Percentiles rank a stretch among this genome's conserved stretches.
These are phyloP conservation scores for Xestia sexstrigata DNA, from an alignment of 2,888 invertebrate genomes.

Conservation along the genomic window DNA sequence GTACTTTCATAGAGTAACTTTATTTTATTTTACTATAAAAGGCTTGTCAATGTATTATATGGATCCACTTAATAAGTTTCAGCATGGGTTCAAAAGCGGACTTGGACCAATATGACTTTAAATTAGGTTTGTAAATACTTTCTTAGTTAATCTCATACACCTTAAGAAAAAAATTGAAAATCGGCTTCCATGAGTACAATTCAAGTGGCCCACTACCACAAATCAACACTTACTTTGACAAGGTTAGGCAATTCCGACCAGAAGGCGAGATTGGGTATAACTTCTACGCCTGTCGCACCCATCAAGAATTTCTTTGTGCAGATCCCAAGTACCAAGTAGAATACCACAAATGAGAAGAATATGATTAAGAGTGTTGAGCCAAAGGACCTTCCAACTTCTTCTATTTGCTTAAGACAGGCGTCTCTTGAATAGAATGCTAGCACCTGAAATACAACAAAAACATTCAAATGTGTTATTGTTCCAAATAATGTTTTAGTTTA, in stretches of 20 bases:
- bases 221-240: constrained; percentile 90
- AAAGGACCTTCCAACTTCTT: constrained; percentile 87
- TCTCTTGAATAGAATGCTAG: constrained; percentile 88
- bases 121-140: neutral
- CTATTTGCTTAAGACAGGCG: constrained; percentile 85
- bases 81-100: neutral
- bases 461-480: neutral
- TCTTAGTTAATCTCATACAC: neutral
- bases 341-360: constrained; percentile 89
- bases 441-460: constrained; percentile 80
- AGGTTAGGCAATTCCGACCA: constrained; percentile 93
- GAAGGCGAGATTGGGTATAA: constrained; percentile 94
- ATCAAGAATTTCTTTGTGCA: constrained; percentile 92
- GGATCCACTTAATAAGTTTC: neutral
- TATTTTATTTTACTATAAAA: constrained; percentile 3
- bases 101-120: neutral
- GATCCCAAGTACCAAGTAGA: constrained; percentile 93
- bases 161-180: too few species aligned
- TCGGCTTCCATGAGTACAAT: too few species aligned
- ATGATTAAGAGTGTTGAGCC: constrained; percentile 92
- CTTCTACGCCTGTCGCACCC: constrained; percentile 93
- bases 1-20: constrained; percentile 4
- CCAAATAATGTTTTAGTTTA: neutral
- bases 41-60: neutral
- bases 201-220: neutral